Percentiles rank a stretch among this genome's conserved stretches.
Conservation (phyloP, 2,888 invertebrate genomes). For the Lycophotia porphyrea region DNA sequence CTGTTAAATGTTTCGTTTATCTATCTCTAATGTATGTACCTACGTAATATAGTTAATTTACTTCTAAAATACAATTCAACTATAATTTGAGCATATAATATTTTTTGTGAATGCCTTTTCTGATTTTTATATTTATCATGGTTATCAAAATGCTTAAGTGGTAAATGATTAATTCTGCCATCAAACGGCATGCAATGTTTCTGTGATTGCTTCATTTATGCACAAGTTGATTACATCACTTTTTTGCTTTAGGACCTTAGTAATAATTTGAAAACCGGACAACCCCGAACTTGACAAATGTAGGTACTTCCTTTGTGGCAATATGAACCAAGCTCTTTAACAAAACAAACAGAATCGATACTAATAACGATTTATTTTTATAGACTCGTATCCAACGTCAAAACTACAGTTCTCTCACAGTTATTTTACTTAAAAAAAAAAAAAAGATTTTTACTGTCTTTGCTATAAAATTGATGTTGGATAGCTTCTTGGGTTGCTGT, state of each 20-base stretch:
- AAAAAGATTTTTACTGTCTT: neutral
- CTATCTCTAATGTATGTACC: slow-evolving; percentile 34
- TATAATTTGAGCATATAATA: neutral
- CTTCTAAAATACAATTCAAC: slow-evolving; percentile 18
- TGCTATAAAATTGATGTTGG: neutral
- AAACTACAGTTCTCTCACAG: neutral
- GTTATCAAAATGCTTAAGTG: slow-evolving; percentile 6
- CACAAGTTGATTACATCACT: neutral
- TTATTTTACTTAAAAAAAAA: neutral
- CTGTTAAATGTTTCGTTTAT: slow-evolving; percentile 51
- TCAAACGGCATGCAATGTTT: neutral
- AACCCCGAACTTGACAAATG: neutral
- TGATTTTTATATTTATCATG: slow-evolving; percentile 2
- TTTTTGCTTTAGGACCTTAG: neutral
- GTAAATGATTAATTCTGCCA: slow-evolving; percentile 12
- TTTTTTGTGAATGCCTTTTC: slow-evolving; percentile 1
- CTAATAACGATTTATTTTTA: slow-evolving; percentile 6
- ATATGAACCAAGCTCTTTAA: neutral
- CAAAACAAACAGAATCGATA: slow-evolving; percentile 15
- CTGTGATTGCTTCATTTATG: neutral
- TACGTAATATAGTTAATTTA: slow-evolving; percentile 46
- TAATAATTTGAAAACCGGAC: neutral
- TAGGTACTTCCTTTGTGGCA: neutral
- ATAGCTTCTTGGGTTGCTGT: neutral
- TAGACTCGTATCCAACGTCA: neutral